Evolutionary conservation across 2,797 vertebrate species (phyloP).

Genomic region (Botia almorhae): DNA sequence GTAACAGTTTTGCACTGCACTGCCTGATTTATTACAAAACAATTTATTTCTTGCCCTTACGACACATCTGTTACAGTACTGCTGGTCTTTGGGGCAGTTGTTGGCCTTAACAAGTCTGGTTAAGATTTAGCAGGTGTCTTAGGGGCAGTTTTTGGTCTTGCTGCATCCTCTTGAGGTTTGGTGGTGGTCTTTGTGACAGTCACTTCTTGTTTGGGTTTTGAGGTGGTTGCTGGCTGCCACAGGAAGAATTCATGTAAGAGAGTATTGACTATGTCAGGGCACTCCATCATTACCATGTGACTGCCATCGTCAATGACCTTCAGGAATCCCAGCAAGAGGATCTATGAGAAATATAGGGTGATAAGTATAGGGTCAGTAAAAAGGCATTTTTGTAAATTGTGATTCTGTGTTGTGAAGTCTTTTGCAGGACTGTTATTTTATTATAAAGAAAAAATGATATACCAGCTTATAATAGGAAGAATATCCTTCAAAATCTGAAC

Average conservation of each 20-base stretch:
- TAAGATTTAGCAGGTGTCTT: conserved; percentile 26
- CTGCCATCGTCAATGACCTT: conserved; percentile 95
- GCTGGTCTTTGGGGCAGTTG: conserved; percentile 22
- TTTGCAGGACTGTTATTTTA: neutral
- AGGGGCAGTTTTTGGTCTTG: conserved; percentile 29
- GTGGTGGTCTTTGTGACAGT: conserved; percentile 62
- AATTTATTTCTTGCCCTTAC: conserved; percentile 24
- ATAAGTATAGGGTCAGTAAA: neutral
- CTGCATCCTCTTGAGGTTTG: conserved; percentile 41
- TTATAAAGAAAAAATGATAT: neutral
- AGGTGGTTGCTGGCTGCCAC: conserved; percentile 84
- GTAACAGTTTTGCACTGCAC: too few species aligned
- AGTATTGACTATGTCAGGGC: conserved; percentile 93
- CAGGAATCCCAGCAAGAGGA: conserved; percentile 91
- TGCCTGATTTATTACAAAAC: too few species aligned
- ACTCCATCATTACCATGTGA: conserved; percentile 99
- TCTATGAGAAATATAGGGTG: conserved; percentile 82
- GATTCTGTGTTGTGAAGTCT: too few species aligned
- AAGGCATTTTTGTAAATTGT: neutral
- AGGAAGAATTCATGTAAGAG: conserved; percentile 94
- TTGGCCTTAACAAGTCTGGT: conserved; percentile 29
- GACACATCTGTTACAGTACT: neutral
- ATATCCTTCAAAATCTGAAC: neutral
- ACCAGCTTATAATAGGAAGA: neutral
- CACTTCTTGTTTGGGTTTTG: conserved; percentile 69